Percentiles rank a stretch among this genome's conserved stretches.
phyloP scores from a whole-genome alignment of 2,113 vertebrate genomes.

The Bagarius yarrelli region DNA sequence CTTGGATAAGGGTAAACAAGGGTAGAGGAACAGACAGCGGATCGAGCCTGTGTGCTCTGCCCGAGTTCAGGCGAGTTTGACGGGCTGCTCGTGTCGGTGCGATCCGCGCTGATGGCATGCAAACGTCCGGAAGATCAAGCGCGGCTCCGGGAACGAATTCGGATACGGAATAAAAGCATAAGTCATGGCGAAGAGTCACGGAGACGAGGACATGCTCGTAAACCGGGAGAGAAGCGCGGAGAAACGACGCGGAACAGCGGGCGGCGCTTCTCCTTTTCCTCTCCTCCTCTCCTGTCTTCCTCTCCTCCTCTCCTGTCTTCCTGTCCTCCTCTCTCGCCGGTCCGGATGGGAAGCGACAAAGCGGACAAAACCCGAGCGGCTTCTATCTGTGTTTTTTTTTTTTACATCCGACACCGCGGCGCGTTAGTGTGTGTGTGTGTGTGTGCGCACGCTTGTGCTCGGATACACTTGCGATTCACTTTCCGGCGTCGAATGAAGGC shows the following conservation, averaged over 20 bases:
- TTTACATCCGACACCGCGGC: constrained; percentile 16
- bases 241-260: constrained; percentile 27
- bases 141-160: neutral
- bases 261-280: constrained; percentile 11
- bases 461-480: constrained; percentile 30
- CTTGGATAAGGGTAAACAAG: too few relatives aligned
- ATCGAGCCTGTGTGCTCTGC: neutral
- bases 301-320: neutral
- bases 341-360: constrained; percentile 25
- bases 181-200: neutral
- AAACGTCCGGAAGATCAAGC: neutral
- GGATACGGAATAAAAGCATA: neutral
- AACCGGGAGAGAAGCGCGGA: constrained; percentile 16
- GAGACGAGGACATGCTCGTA: constrained; percentile 1
- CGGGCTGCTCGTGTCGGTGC: constrained; percentile 12
- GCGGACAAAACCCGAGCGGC: constrained; percentile 23
- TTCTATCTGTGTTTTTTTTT: neutral
- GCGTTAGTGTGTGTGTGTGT: neutral
- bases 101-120: neutral
- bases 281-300: neutral
- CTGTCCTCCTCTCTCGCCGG: neutral
- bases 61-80: constrained; percentile 21
- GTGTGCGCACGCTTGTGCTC: neutral
- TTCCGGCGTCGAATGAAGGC: constrained; percentile 30
- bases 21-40: neutral